Evolutionary conservation across 2,888 invertebrate genomes (phyloP).

Genomic region (Meandrusa payeni): DNA sequence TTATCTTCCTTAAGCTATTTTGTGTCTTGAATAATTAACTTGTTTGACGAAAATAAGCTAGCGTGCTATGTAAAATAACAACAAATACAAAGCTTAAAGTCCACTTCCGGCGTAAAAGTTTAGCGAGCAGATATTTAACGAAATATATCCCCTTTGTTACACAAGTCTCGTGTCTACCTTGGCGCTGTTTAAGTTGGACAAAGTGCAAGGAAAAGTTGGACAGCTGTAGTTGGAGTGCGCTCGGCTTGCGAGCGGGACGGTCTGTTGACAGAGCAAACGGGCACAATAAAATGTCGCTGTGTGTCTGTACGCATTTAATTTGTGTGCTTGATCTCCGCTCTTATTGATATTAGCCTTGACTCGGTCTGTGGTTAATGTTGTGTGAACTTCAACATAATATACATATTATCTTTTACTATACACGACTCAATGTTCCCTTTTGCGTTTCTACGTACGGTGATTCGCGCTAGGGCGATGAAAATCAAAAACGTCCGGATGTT

Average conservation of each 20-base stretch:
- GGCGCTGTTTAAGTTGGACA: slow-evolving; percentile 12
- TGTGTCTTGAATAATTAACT: too few relatives aligned
- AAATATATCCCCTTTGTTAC: slow-evolving; percentile 5
- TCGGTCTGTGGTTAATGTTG: neutral
- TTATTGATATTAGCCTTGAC: slow-evolving; percentile 2
- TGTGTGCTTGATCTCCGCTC: neutral
- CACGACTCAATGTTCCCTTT: too few relatives aligned
- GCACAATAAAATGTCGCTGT: too few relatives aligned
- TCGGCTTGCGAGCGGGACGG: neutral
- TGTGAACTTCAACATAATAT: neutral
- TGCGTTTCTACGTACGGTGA: too few relatives aligned
- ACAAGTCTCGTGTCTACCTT: slow-evolving; percentile 9
- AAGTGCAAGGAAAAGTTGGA: slow-evolving; percentile 17
- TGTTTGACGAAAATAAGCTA: too few relatives aligned
- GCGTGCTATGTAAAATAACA: too few relatives aligned
- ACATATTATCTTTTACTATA: too few relatives aligned
- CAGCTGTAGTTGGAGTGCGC: slow-evolving; percentile 8
- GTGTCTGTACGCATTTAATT: slow-evolving; percentile 11
- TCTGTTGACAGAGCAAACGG: slow-evolving; percentile 9
- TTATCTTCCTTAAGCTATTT: too few relatives aligned
- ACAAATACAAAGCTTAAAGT: too few relatives aligned
- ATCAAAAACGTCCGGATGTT: too few relatives aligned
- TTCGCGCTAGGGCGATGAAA: too few relatives aligned
- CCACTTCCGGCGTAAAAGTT: too few relatives aligned
- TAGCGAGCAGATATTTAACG: slow-evolving; percentile 11